Percentiles rank a stretch among this genome's conserved stretches.
phyloP scores from a whole-genome alignment of 2,113 vertebrate genomes.

The Brevimyrus niger region DNA sequence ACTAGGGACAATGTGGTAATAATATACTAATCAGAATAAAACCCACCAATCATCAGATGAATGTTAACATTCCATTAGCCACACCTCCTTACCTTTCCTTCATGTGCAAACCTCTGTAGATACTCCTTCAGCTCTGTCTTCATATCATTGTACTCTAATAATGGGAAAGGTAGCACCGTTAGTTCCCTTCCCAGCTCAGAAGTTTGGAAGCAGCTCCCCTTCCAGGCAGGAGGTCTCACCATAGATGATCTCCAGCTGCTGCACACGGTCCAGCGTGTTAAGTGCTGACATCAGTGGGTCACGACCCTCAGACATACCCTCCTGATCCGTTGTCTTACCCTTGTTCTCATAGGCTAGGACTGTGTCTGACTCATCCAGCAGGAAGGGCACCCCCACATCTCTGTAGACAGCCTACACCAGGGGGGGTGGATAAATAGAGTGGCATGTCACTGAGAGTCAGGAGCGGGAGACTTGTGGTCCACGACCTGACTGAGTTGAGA shows the following conservation, averaged over 20 bases:
- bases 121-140: slow-evolving; percentile 94
- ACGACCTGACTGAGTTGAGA: neutral
- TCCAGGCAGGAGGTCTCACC: slow-evolving; percentile 53
- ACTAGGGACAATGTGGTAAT: neutral
- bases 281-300: slow-evolving; percentile 93
- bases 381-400: slow-evolving; percentile 72
- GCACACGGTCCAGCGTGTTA: slow-evolving; percentile 81
- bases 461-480: neutral
- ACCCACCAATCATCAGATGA: neutral
- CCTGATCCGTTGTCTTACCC: slow-evolving; percentile 71
- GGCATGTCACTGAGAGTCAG: neutral
- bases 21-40: neutral
- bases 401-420: slow-evolving; percentile 65
- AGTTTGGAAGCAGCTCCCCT: slow-evolving; percentile 46
- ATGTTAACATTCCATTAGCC: neutral
- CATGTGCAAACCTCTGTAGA: slow-evolving; percentile 87
- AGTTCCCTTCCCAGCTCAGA: slow-evolving; percentile 65
- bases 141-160: slow-evolving; percentile 93
- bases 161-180: slow-evolving; percentile 26
- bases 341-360: slow-evolving; percentile 91
- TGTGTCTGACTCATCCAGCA: slow-evolving; percentile 85
- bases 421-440: neutral
- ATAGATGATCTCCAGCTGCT: slow-evolving; percentile 94
- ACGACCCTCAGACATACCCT: slow-evolving; percentile 45
- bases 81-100: slow-evolving; percentile 76